Conservation (phyloP, 2,888 invertebrate genomes). For the Epirrita christyi region DNA sequence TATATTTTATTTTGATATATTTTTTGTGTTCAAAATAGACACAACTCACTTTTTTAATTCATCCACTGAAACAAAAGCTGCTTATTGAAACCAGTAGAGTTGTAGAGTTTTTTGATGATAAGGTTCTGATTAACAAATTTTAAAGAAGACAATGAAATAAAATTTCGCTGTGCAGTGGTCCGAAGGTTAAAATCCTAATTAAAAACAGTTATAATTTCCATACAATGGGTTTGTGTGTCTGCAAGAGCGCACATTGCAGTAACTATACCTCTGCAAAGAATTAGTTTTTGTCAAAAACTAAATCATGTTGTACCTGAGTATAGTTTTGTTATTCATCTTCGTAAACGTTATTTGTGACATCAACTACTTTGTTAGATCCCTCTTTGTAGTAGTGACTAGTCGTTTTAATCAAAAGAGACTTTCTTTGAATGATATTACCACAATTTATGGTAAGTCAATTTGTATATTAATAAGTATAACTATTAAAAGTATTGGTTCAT, state of each 20-base stretch:
- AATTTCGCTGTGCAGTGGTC: slow-evolving; percentile 4
- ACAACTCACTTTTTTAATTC: too few species aligned
- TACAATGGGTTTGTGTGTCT: slow-evolving; percentile 29
- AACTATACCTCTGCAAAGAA: slow-evolving; percentile 1
- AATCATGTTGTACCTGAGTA: slow-evolving; percentile 47
- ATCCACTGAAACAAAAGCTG: too few species aligned
- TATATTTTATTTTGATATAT: too few species aligned
- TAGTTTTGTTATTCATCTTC: slow-evolving; percentile 62
- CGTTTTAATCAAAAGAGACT: slow-evolving; percentile 86
- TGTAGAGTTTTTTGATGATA: neutral
- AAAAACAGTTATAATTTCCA: slow-evolving; percentile 28
- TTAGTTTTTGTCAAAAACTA: slow-evolving; percentile 6
- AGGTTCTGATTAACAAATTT: neutral
- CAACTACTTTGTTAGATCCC: slow-evolving; percentile 89
- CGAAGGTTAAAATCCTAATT: slow-evolving; percentile 22
- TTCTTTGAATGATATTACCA: slow-evolving; percentile 87
- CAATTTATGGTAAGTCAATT: slow-evolving; percentile 88
- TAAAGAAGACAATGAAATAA: neutral
- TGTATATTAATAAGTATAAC: too few species aligned
- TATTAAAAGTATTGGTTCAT: too few species aligned
- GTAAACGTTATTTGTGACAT: slow-evolving; percentile 88
- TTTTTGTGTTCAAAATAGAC: too few species aligned
- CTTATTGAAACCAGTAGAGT: too few species aligned
- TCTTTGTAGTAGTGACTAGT: slow-evolving; percentile 87
- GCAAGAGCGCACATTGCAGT: neutral